phyloP scores from a whole-genome alignment of 2,797 vertebrate genomes.

The Platalea minor region DNA sequence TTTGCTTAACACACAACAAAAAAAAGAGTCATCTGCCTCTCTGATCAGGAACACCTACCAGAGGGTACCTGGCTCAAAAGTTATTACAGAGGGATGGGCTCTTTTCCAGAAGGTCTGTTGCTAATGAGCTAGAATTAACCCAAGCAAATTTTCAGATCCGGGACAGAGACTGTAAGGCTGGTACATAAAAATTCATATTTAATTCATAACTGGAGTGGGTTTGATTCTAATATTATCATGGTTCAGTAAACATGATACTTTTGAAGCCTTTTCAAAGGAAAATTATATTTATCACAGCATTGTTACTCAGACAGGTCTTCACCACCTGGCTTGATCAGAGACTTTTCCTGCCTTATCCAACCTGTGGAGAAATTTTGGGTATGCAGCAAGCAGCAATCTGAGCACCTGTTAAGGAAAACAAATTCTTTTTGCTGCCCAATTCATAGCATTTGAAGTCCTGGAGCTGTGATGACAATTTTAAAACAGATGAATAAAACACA shows the following conservation, averaged over 20 bases:
- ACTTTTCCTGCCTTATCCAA: background rate
- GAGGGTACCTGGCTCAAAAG: background rate
- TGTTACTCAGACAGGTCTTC: background rate
- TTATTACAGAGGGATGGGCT: too few relatives aligned
- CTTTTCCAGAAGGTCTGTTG: background rate
- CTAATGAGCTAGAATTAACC: background rate
- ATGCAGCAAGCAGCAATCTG: too few relatives aligned
- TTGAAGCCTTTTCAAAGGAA: background rate
- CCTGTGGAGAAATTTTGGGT: background rate
- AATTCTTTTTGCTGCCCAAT: background rate
- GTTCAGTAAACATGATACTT: background rate
- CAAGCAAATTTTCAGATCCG: background rate
- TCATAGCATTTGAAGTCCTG: background rate
- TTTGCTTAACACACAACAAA: background rate
- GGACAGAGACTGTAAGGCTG: background rate
- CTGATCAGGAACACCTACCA: background rate
- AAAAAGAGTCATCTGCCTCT: accelerated
- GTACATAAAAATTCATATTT: background rate
- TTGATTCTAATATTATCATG: background rate
- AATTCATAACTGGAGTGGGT: too few relatives aligned
- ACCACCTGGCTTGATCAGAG: background rate
- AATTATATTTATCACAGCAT: accelerated
- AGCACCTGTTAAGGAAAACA: background rate
- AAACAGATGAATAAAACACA: background rate
- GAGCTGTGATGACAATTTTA: background rate